Evolutionary conservation across 2,797 vertebrate species (phyloP), one percentile per base, ranked within the genome.

Genomic region (Macroramphosus scolopax): DNA sequence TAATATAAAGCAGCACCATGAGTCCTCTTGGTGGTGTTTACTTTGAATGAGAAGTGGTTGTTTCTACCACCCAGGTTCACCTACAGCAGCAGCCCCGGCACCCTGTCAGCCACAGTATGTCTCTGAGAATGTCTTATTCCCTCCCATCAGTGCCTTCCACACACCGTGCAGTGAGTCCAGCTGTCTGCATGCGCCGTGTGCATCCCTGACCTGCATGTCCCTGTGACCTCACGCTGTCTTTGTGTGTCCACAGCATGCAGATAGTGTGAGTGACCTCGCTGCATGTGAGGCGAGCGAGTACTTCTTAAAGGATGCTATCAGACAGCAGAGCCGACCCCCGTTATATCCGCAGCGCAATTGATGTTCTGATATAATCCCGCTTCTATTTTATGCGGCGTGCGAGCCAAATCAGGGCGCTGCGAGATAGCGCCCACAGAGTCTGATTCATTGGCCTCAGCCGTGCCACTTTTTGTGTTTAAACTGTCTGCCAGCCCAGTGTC

Each of bases 91-190:
- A 71, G 70, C 75, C 76, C 79, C 70, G 74, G 74, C 76, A 59
- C 76, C 79, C 43, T 87, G 75, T 81, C 79, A 78, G 63, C 70
- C 82, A 82, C 82, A 87, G 76, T 83, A 83, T 85, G 79, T 84
- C 77, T 77, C 41, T 62, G 72, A 82, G 78, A 79, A 51, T 41
- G 75, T 78, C 77, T 81, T 78, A 22, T 64, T 80, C 76, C 64
- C 70, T 54, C 38, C 38, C 68, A 68, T 71, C 72, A 51, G 47
- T 75, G 56, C 61, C 40, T 52, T 57, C 46, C 71, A 61, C 42
- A 22, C 58, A 24, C 3, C 63, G 63, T 77, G 61, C 43, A 12
- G 51, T 68, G 58, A 53, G 18, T 74, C 53, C 36, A n/a, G n/a
- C n/a, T 29, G 32, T 59, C 18, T 60, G 77, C 77, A 78, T 77